A percentile compares a stretch with the other conserved stretches of the same genome.
phyloP scores from a whole-genome alignment of 2,888 invertebrate genomes.

The Epinotia nisella region DNA sequence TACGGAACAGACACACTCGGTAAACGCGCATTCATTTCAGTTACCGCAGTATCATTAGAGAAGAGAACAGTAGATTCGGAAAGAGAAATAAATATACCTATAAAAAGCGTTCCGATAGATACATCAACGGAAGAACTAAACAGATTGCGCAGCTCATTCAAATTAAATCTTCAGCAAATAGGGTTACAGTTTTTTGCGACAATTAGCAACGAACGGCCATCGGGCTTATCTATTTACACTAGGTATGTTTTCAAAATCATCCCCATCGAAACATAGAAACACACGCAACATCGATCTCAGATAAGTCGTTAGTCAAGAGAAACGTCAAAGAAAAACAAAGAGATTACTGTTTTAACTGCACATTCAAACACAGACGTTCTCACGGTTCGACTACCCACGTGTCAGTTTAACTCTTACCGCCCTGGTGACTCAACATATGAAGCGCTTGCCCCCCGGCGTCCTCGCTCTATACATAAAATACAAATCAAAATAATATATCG shows the following conservation, averaged over 20 bases:
- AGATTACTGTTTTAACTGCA: slow-evolving; percentile 81
- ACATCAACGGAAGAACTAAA: slow-evolving; percentile 83
- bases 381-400: slow-evolving; percentile 83
- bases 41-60: slow-evolving; percentile 78
- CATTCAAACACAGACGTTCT: slow-evolving; percentile 85
- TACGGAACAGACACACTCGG: slow-evolving; percentile 79
- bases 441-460: slow-evolving; percentile 96
- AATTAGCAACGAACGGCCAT: slow-evolving; percentile 85
- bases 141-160: slow-evolving; percentile 84
- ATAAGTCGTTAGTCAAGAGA: slow-evolving; percentile 84
- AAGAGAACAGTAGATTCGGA: slow-evolving; percentile 81
- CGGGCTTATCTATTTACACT: slow-evolving; percentile 84
- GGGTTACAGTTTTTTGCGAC: slow-evolving; percentile 84
- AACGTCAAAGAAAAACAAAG: slow-evolving; percentile 84
- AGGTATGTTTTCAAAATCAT: slow-evolving; percentile 78
- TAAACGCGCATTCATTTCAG: slow-evolving; percentile 82
- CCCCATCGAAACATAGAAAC: slow-evolving; percentile 85
- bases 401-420: slow-evolving; percentile 91
- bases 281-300: slow-evolving; percentile 84
- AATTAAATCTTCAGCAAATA: slow-evolving; percentile 84
- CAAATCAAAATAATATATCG: slow-evolving; percentile 84
- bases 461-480: slow-evolving; percentile 93
- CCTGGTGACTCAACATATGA: slow-evolving; percentile 95
- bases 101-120: slow-evolving; percentile 82
- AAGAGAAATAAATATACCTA: slow-evolving; percentile 84